Conservation (phyloP, 2,888 invertebrate genomes). For the Listrodromus nycthemerus region DNA sequence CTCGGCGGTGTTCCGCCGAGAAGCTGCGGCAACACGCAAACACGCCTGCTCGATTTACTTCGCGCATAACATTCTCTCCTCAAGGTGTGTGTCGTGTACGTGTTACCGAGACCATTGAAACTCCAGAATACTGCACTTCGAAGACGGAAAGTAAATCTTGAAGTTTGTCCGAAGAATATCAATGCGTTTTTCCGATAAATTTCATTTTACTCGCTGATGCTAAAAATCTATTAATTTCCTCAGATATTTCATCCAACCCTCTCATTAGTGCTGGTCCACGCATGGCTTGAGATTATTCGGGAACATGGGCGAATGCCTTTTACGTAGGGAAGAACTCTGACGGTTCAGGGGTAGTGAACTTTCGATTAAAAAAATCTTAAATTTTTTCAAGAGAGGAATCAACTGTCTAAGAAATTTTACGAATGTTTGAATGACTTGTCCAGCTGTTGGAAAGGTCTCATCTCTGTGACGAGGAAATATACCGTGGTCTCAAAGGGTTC, state of each 20-base stretch:
- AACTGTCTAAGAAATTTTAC: background rate
- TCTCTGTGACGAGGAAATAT: background rate
- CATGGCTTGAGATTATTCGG: too few relatives aligned
- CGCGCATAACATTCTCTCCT: conserved; percentile 70
- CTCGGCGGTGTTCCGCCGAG: conserved; percentile 40
- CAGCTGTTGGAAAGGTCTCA: background rate
- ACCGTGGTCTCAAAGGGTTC: background rate
- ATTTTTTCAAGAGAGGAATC: background rate
- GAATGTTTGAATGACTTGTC: background rate
- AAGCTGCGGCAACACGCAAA: conserved; percentile 32
- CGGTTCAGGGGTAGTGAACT: background rate
- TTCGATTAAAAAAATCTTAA: background rate
- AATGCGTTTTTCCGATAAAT: conserved; percentile 9
- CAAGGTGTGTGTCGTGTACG: conserved; percentile 65
- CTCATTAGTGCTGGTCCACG: too few relatives aligned
- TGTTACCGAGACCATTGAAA: conserved; percentile 33
- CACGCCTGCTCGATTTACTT: conserved; percentile 49
- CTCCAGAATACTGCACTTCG: conserved; percentile 36
- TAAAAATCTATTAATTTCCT: background rate
- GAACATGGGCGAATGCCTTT: too few relatives aligned
- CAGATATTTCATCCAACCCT: background rate
- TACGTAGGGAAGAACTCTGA: background rate
- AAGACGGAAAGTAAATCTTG: conserved; percentile 46
- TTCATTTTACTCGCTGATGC: background rate
- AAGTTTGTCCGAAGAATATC: conserved; percentile 8